Conservation (phyloP, 2,113 vertebrate genomes). For the Garra rufa region DNA sequence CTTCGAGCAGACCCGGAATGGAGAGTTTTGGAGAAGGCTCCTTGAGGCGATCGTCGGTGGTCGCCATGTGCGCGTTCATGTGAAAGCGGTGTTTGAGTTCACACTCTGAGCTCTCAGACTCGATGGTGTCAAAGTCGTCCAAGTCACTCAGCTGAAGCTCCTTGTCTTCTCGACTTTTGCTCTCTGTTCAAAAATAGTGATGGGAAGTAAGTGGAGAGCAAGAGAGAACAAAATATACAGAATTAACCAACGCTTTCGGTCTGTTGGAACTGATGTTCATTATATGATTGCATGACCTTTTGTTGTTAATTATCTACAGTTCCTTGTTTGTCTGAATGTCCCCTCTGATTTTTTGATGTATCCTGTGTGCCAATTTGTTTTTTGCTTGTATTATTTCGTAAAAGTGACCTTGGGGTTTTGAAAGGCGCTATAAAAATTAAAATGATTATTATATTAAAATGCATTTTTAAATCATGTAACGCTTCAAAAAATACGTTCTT, state of each 20-base stretch:
- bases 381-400: too few species aligned
- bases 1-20: conserved; percentile 71
- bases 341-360: too few species aligned
- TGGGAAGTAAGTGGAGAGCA: background rate
- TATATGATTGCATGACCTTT: too few species aligned
- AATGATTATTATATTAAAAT: too few species aligned
- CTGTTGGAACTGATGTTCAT: too few species aligned
- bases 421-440: too few species aligned
- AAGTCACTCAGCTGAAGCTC: conserved; percentile 92
- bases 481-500: background rate
- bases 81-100: conserved; percentile 89
- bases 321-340: too few species aligned
- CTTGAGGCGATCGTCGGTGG: conserved; percentile 77
- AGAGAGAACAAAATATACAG: background rate
- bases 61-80: conserved; percentile 80
- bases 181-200: conserved; percentile 71
- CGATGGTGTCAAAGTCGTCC: conserved; percentile 91
- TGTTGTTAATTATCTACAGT: too few species aligned
- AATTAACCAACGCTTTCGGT: background rate
- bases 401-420: too few species aligned
- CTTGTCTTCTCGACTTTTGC: conserved; percentile 85
- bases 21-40: conserved; percentile 81
- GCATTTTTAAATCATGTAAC: too few species aligned
- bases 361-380: too few species aligned
- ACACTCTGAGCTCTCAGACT: conserved; percentile 89